Percentiles rank a stretch among this genome's conserved stretches.
Conservation (phyloP, 2,888 invertebrate species). For the Adineta ricciae region DNA sequence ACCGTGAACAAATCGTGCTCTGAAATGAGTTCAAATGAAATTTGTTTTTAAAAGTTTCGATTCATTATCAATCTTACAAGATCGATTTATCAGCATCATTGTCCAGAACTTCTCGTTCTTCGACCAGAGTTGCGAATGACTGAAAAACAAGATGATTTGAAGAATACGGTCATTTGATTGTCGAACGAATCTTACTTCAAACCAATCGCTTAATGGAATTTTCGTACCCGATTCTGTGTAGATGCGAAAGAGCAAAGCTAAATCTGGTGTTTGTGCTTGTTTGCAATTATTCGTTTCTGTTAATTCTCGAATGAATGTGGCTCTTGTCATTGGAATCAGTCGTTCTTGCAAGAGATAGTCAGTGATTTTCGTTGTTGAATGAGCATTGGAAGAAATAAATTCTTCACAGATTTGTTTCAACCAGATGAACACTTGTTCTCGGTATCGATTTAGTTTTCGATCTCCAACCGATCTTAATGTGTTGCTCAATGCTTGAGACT, state of each 20-base stretch:
- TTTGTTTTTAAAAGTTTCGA: neutral
- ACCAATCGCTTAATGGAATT: neutral
- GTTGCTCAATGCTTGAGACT: neutral
- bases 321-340: neutral
- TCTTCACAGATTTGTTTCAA: neutral
- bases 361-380: neutral
- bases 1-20: constrained; percentile 18
- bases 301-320: neutral
- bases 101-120: neutral
- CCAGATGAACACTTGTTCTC: neutral
- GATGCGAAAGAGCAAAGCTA: neutral
- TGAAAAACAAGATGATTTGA: neutral
- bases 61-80: neutral
- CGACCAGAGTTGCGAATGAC: neutral
- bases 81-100: neutral
- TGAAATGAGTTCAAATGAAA: neutral
- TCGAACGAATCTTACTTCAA: neutral
- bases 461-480: neutral
- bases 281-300: neutral
- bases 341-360: neutral
- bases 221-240: neutral
- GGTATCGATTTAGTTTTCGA: neutral
- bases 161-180: no score
- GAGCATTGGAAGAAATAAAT: neutral
- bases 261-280: neutral